These are phyloP conservation scores for Agrochola litura DNA, from an alignment of 2,888 invertebrate species.

Conservation along the genomic window DNA sequence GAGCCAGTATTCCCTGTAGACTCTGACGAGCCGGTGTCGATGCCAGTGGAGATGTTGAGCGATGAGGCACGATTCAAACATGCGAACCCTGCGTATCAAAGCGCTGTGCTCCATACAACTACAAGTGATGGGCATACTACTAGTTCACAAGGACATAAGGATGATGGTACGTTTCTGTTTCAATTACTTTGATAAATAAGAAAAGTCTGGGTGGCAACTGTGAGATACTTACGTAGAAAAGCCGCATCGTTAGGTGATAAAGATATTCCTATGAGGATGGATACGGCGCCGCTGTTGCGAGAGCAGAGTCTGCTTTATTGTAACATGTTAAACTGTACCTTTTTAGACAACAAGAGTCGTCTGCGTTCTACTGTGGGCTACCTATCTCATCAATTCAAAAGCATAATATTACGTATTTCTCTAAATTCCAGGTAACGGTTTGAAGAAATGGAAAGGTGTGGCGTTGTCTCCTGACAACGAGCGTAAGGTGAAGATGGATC, in stretches of 20 bases:
- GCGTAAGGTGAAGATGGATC: slow-evolving; percentile 80
- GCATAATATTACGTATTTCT: background rate
- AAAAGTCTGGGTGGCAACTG: background rate
- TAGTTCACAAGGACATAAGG: slow-evolving; percentile 81
- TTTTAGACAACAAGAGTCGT: background rate
- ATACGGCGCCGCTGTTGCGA: background rate
- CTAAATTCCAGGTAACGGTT: slow-evolving; percentile 86
- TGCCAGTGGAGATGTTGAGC: slow-evolving; percentile 83
- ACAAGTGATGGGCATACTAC: slow-evolving; percentile 76
- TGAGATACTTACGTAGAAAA: background rate
- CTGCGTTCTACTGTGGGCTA: background rate
- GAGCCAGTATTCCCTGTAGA: slow-evolving; percentile 84
- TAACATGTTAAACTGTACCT: background rate
- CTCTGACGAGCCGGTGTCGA: slow-evolving; percentile 86
- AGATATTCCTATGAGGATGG: background rate
- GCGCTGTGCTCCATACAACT: slow-evolving; percentile 92
- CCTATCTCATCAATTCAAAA: background rate
- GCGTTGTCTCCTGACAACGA: slow-evolving; percentile 93
- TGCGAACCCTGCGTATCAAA: slow-evolving; percentile 94
- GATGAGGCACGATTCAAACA: slow-evolving; percentile 92
- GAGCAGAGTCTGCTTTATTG: background rate
- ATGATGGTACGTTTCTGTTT: slow-evolving; percentile 79
- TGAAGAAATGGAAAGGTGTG: slow-evolving; percentile 95
- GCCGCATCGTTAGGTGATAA: background rate
- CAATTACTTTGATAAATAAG: background rate